A percentile compares a stretch with the other conserved stretches of the same genome.
phyloP scores from a whole-genome alignment of 2,888 invertebrate genomes.

The Luffia ferchaultella region DNA sequence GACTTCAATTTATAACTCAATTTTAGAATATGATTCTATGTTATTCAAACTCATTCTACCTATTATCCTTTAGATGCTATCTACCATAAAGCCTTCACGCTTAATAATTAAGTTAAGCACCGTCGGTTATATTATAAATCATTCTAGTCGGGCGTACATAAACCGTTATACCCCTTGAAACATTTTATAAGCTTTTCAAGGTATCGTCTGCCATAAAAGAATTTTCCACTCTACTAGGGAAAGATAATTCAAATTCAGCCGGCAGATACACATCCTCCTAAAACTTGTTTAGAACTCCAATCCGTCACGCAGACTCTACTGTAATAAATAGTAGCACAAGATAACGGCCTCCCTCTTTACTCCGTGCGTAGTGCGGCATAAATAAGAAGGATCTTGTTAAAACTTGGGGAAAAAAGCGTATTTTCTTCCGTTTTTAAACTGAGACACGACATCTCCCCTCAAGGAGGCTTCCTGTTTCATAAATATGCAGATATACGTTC shows the following conservation, averaged over 20 bases:
- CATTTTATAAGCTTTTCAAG: background rate
- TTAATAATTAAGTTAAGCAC: background rate
- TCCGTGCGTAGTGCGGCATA: constrained; percentile 28
- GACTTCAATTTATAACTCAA: background rate
- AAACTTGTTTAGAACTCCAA: constrained; percentile 24
- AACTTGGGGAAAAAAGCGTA: constrained; percentile 47
- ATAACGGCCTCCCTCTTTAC: constrained; percentile 8
- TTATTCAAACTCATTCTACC: background rate
- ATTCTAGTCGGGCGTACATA: background rate
- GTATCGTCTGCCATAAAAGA: background rate
- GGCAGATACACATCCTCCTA: constrained; percentile 1
- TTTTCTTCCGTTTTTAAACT: constrained; percentile 55
- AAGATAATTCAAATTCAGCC: background rate
- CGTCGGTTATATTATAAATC: background rate
- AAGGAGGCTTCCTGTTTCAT: constrained; percentile 52
- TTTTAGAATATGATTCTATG: background rate
- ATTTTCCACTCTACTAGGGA: background rate
- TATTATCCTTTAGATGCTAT: background rate
- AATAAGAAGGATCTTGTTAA: constrained; percentile 64
- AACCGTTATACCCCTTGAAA: background rate
- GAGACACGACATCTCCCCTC: constrained; percentile 40
- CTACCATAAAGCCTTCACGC: background rate
- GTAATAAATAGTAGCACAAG: constrained; percentile 35
- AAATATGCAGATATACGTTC: constrained; percentile 64
- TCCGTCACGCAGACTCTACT: constrained; percentile 48